Evolutionary conservation across 2,888 invertebrate genomes (phyloP).

Genomic region (Ectobius pallidus): DNA sequence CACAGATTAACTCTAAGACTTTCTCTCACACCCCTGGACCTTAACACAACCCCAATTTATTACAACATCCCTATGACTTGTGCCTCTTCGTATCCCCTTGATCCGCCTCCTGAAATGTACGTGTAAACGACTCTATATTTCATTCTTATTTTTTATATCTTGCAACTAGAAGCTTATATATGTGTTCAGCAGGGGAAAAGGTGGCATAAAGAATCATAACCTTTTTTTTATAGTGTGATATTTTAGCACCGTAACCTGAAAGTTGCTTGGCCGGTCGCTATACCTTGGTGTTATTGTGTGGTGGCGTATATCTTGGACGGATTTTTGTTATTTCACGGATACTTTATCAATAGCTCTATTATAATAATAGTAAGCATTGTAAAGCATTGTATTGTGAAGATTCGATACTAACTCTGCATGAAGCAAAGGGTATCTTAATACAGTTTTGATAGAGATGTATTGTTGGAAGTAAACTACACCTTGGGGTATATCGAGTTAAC

Average conservation of each 20-base stretch:
- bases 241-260: background rate
- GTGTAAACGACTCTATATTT: conserved; percentile 33
- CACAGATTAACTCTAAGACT: too few species aligned
- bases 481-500: too few species aligned
- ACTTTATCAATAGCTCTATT: too few species aligned
- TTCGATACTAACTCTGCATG: too few species aligned
- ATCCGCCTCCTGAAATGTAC: conserved; percentile 25
- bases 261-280: background rate
- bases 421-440: too few species aligned
- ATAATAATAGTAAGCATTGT: too few species aligned
- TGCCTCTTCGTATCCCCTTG: conserved; percentile 30
- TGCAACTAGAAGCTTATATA: conserved; percentile 6
- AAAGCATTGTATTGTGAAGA: too few species aligned
- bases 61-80: conserved; percentile 28
- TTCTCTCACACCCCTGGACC: background rate
- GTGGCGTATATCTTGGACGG: too few species aligned
- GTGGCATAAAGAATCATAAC: background rate
- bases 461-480: too few species aligned
- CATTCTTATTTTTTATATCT: background rate
- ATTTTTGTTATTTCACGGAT: too few species aligned
- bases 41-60: conserved; percentile 13
- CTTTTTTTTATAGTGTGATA: background rate
- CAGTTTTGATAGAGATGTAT: too few species aligned
- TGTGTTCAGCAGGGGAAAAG: background rate
- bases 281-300: too few species aligned